A percentile compares a stretch with the other conserved stretches of the same genome.
Conservation (phyloP, 2,113 vertebrate genomes). For the Ondatra zibethicus region DNA sequence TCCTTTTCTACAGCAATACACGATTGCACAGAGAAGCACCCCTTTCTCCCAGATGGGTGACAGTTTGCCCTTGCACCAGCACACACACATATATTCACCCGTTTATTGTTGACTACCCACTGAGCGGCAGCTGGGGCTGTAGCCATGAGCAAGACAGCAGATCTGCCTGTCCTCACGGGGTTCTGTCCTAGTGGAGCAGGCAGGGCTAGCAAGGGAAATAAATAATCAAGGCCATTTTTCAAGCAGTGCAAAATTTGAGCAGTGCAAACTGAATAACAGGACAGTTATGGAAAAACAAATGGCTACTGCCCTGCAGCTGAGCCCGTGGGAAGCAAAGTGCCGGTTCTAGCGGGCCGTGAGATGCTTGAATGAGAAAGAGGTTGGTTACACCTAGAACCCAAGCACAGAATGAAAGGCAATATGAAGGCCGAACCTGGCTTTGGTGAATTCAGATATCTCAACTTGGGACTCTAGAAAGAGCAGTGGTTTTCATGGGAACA, state of each 20-base stretch:
- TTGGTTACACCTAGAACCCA: not conserved
- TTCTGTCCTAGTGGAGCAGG: not conserved
- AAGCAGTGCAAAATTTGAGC: constrained; percentile 6
- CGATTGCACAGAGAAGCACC: not conserved
- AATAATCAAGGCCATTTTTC: constrained; percentile 38
- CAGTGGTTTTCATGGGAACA: not conserved
- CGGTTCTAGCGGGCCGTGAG: not conserved
- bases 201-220: constrained; percentile 39
- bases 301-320: not conserved
- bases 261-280: not conserved
- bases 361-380: not conserved
- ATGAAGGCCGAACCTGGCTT: not conserved
- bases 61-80: not conserved
- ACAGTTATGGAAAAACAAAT: not conserved
- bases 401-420: not conserved
- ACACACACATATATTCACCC: not conserved
- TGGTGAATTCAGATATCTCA: not conserved
- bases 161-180: not conserved
- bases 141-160: not conserved
- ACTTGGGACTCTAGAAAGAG: not conserved
- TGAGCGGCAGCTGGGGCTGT: not conserved
- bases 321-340: not conserved
- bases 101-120: not conserved
- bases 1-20: constrained; percentile 33
- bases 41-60: not conserved